These are phyloP conservation scores for Drosophila subobscura DNA, from an alignment of 1,140 invertebrate species.

Conservation along the genomic window DNA sequence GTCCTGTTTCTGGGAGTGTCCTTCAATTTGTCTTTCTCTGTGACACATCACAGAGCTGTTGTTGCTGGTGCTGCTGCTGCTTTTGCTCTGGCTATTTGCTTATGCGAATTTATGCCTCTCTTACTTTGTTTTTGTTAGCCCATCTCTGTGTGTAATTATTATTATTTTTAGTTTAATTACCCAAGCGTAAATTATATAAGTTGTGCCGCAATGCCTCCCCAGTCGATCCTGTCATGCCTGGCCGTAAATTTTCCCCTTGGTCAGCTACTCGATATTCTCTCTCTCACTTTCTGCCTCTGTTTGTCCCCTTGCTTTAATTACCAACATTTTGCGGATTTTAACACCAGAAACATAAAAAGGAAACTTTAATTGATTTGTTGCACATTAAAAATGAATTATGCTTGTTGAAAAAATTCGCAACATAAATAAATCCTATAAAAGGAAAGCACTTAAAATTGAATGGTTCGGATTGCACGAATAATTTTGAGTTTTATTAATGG, in stretches of 20 bases:
- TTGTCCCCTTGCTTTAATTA: not conserved
- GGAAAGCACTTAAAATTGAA: too few relatives aligned
- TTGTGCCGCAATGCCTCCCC: too few relatives aligned
- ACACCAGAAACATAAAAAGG: too few relatives aligned
- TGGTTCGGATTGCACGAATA: too few relatives aligned
- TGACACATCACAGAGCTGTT: not conserved
- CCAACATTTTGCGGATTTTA: too few relatives aligned
- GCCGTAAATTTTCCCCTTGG: too few relatives aligned
- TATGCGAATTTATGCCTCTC: conserved; percentile 24
- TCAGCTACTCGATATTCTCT: not conserved
- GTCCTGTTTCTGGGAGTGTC: conserved; percentile 16
- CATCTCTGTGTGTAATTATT: conserved; percentile 14
- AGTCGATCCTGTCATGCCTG: too few relatives aligned
- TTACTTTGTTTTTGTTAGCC: conserved; percentile 14
- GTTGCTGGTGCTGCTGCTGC: not conserved
- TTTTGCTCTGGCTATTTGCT: conserved; percentile 32
- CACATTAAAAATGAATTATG: too few relatives aligned
- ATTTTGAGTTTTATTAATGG: too few relatives aligned
- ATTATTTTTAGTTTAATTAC: conserved; percentile 60
- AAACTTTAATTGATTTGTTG: too few relatives aligned
- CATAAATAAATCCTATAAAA: too few relatives aligned
- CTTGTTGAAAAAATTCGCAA: too few relatives aligned
- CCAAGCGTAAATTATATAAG: conserved; percentile 40
- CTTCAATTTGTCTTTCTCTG: conserved; percentile 52
- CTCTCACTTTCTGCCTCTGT: conserved; percentile 4